Conservation (phyloP, 2,888 invertebrate species). For the Ganaspis brasiliensis region DNA sequence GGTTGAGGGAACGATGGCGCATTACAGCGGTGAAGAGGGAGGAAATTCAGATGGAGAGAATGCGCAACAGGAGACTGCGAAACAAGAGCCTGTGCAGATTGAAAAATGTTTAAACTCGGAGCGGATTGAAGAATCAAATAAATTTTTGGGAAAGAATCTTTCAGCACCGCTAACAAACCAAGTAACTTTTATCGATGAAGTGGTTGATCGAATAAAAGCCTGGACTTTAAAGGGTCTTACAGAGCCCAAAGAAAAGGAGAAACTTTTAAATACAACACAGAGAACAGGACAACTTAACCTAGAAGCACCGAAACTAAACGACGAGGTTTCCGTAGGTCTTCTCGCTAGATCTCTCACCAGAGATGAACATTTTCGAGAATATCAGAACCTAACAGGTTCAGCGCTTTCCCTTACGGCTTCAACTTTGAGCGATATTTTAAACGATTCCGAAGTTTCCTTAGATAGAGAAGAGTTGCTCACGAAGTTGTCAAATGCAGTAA, state of each 20-base stretch:
- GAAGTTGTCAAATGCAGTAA: slow-evolving; percentile 37
- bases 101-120: slow-evolving; percentile 4
- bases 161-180: not conserved
- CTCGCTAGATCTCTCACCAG: slow-evolving; percentile 27
- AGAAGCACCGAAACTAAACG: slow-evolving; percentile 47
- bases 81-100: too few relatives aligned
- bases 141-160: not conserved
- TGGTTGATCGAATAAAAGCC: slow-evolving; percentile 13
- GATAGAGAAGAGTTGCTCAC: slow-evolving; percentile 21
- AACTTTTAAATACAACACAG: slow-evolving; percentile 25
- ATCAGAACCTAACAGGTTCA: too few relatives aligned
- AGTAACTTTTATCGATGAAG: not conserved
- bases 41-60: not conserved
- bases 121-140: not conserved
- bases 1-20: too few relatives aligned
- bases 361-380: slow-evolving; percentile 38
- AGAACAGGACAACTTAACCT: slow-evolving; percentile 44
- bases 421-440: slow-evolving; percentile 40
- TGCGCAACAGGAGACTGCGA: not conserved
- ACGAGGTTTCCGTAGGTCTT: slow-evolving; percentile 30
- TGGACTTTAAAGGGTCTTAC: slow-evolving; percentile 31
- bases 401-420: too few relatives aligned
- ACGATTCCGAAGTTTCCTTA: slow-evolving; percentile 30
- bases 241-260: slow-evolving; percentile 37
- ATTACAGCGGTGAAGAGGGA: not conserved